A percentile compares a stretch with the other conserved stretches of the same genome.
Conservation (phyloP, 1,140 invertebrate species). For the Apis cerana region DNA sequence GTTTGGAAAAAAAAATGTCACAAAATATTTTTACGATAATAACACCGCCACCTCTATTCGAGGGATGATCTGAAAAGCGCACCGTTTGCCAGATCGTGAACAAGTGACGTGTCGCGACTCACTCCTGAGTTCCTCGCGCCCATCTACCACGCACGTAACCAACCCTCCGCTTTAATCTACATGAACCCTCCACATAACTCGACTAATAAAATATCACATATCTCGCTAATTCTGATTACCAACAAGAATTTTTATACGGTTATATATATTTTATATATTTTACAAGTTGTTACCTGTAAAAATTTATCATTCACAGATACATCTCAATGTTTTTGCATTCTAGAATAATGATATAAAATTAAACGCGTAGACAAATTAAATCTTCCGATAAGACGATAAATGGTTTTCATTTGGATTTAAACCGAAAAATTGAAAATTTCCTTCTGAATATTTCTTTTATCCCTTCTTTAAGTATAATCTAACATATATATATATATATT, state of each 20-base stretch:
- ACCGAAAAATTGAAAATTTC: background rate
- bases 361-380: background rate
- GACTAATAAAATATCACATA: conserved; percentile 37
- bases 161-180: conserved; percentile 57
- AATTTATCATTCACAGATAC: background rate
- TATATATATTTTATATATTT: too few species aligned
- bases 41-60: background rate
- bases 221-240: background rate
- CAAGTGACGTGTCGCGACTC: conserved; percentile 58
- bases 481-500: background rate
- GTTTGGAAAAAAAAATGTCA: background rate
- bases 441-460: background rate
- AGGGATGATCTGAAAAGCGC: conserved; percentile 21
- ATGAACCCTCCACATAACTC: background rate
- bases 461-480: background rate
- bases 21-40: background rate
- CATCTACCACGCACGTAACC: conserved; percentile 57
- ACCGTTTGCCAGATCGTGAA: conserved; percentile 54
- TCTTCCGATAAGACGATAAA: background rate
- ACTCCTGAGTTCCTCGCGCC: conserved; percentile 56
- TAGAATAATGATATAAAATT: background rate
- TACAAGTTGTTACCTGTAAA: too few species aligned
- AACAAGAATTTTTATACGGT: background rate
- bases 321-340: background rate
- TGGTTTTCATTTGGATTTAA: background rate